A percentile compares a stretch with the other conserved stretches of the same genome.
Conservation (phyloP, 1,140 invertebrate species). For the Penaeus japonicus region DNA sequence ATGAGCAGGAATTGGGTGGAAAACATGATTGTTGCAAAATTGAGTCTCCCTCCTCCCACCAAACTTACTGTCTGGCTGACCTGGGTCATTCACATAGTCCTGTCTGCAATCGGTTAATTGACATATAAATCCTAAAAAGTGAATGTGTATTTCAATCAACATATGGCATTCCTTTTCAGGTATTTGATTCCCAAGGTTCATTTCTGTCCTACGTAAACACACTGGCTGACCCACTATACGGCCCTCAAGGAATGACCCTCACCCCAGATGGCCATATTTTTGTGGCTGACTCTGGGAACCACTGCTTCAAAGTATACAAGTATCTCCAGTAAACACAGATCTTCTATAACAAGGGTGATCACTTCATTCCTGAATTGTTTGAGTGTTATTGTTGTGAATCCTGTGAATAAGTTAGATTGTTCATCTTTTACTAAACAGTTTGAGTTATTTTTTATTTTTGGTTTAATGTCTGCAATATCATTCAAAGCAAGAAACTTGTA, state of each 20-base stretch:
- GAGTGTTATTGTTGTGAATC: no score
- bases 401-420: no score
- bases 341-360: background rate
- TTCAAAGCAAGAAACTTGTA: no score
- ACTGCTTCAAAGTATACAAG: conserved; percentile 70
- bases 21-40: background rate
- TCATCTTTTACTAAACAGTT: no score
- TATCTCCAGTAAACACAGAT: conserved; percentile 61
- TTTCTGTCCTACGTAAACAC: conserved; percentile 70
- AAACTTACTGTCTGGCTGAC: no score
- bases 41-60: no score
- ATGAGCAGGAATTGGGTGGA: background rate
- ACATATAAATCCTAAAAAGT: no score
- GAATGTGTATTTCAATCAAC: background rate
- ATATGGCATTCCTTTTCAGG: conserved; percentile 63
- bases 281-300: conserved; percentile 72
- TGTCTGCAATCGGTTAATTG: no score
- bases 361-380: background rate
- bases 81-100: no score
- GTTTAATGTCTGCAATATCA: no score
- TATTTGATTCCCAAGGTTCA: conserved; percentile 70
- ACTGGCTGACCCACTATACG: conserved; percentile 69
- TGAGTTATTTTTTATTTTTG: no score
- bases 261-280: conserved; percentile 67
- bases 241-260: conserved; percentile 69